Conservation (phyloP, 2,797 vertebrate species). For the Brachyrhaphis roseni region DNA sequence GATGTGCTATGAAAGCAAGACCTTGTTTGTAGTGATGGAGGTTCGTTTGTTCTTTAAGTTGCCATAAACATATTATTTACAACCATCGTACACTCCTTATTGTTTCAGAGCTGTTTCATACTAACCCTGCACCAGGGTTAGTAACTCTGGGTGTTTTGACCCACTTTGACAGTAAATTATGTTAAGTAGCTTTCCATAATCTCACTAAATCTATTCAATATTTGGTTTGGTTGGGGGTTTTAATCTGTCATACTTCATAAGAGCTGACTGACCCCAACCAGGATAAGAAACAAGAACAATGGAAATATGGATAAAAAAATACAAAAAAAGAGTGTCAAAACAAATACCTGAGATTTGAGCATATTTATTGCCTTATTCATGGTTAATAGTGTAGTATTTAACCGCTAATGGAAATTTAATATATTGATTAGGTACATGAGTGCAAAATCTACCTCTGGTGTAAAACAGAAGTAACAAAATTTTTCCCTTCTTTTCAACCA, state of each 20-base stretch:
- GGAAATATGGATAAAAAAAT: not conserved
- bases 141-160: not conserved
- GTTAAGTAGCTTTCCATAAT: not conserved
- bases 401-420: not conserved
- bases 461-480: too few species aligned
- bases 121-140: not conserved
- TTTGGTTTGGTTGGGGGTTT: not conserved
- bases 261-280: not conserved
- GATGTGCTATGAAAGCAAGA: constrained; percentile 30
- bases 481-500: too few species aligned
- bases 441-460: too few species aligned
- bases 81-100: too few species aligned
- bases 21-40: constrained; percentile 12
- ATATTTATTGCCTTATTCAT: not conserved
- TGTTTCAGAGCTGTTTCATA: not conserved
- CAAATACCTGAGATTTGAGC: not conserved
- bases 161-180: not conserved
- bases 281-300: not conserved
- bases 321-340: not conserved
- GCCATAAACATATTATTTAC: not conserved
- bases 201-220: not conserved
- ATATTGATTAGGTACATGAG: not conserved
- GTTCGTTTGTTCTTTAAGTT: constrained; percentile 16
- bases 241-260: not conserved
- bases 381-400: not conserved